Conservation (phyloP, 2,888 invertebrate genomes). For the Antheraea assamensis region DNA sequence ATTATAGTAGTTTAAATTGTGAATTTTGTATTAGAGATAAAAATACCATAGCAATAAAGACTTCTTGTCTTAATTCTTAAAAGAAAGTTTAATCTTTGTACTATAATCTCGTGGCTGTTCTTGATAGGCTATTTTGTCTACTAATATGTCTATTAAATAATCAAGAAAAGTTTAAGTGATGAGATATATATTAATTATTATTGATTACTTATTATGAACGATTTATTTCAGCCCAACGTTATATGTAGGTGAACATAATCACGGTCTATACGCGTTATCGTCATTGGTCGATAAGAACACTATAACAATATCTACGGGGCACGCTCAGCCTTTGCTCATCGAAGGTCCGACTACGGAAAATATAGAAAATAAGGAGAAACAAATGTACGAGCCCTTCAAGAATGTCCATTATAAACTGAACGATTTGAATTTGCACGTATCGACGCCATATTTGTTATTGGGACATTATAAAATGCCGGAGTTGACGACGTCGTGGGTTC, state of each 20-base stretch:
- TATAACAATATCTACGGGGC: constrained; percentile 89
- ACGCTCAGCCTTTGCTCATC: constrained; percentile 86
- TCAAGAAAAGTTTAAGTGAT: not conserved
- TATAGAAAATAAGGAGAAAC: constrained; percentile 47
- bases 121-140: not conserved
- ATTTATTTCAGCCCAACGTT: constrained; percentile 88
- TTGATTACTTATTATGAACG: not conserved
- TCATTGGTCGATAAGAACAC: constrained; percentile 95
- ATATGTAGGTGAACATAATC: constrained; percentile 93
- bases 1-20: too few species aligned
- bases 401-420: constrained; percentile 74
- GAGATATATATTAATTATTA: not conserved
- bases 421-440: constrained; percentile 67
- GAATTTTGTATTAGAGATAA: too few species aligned
- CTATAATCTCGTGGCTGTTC: too few species aligned
- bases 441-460: constrained; percentile 74
- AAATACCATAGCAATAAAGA: too few species aligned
- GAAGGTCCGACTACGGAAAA: constrained; percentile 84
- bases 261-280: constrained; percentile 95
- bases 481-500: constrained; percentile 75
- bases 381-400: constrained; percentile 74
- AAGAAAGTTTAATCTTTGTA: too few species aligned
- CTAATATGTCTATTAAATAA: not conserved
- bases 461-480: constrained; percentile 89
- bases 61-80: too few species aligned